Evolutionary conservation across 1,140 invertebrate species (phyloP).

Genomic region (Bombus impatiens): DNA sequence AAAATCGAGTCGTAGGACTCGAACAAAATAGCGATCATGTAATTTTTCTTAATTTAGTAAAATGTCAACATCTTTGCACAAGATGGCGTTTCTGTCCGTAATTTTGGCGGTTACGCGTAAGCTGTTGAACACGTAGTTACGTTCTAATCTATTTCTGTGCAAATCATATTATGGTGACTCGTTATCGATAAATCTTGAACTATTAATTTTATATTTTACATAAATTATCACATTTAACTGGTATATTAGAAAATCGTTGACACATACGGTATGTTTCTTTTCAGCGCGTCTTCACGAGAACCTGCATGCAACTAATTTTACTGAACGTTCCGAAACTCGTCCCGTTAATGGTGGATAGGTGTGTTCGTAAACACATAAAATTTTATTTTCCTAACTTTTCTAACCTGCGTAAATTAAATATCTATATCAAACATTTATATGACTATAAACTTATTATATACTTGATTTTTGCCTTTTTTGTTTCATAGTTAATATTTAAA

Average conservation of each 20-base stretch:
- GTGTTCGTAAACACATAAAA: conserved; percentile 37
- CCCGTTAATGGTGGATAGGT: not conserved
- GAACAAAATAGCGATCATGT: conserved; percentile 31
- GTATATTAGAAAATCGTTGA: conserved; percentile 16
- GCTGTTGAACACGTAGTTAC: conserved; percentile 28
- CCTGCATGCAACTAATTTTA: conserved; percentile 50
- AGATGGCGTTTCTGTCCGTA: conserved; percentile 72
- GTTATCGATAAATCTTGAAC: conserved; percentile 8
- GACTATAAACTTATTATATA: too few species aligned
- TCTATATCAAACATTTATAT: not conserved
- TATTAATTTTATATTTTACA: conserved; percentile 38
- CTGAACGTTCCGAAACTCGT: conserved; percentile 41
- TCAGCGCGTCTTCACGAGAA: conserved; percentile 50
- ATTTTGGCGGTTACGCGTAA: conserved; percentile 74
- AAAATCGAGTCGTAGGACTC: conserved; percentile 37
- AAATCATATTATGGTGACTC: not conserved
- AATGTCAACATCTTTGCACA: conserved; percentile 75
- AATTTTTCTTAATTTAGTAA: conserved; percentile 55
- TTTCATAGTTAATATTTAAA: not conserved
- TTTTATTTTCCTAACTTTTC: too few species aligned
- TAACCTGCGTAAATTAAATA: not conserved
- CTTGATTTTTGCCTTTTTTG: not conserved
- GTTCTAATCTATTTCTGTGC: conserved; percentile 9
- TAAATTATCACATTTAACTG: conserved; percentile 5
- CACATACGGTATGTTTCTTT: conserved; percentile 54